Percentiles rank a stretch among this genome's conserved stretches.
Conservation (phyloP, 1,140 invertebrate species). For the Anastatus disparis region DNA sequence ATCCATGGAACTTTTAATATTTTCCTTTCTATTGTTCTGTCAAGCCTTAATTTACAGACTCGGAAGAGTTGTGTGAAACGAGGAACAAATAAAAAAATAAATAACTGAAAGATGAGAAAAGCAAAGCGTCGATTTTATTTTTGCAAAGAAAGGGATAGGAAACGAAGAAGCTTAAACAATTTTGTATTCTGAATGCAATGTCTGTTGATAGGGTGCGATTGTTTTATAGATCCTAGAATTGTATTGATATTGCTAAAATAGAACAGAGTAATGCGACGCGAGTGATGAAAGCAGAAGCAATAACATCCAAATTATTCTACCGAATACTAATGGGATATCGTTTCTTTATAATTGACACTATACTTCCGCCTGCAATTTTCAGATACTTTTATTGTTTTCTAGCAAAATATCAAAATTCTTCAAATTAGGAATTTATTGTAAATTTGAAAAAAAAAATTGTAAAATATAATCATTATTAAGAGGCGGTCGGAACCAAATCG, state of each 20-base stretch:
- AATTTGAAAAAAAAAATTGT: no score
- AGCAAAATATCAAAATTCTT: no score
- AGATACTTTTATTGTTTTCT: no score
- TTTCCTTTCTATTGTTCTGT: constrained; percentile 11
- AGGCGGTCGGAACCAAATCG: no score
- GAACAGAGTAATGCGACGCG: not conserved
- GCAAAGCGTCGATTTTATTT: not conserved
- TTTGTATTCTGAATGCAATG: constrained; percentile 1
- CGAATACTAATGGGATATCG: no score
- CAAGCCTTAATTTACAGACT: constrained; percentile 27
- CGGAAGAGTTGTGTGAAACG: not conserved
- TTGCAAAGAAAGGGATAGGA: not conserved
- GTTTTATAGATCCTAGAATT: constrained; percentile 2
- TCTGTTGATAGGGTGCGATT: constrained; percentile 20
- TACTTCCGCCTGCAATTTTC: no score
- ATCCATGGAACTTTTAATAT: constrained; percentile 12
- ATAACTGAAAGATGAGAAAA: not conserved
- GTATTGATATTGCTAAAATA: not conserved
- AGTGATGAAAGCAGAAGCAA: not conserved
- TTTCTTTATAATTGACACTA: no score
- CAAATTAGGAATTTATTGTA: no score
- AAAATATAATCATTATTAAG: no score
- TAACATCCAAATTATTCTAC: no score
- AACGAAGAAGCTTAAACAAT: not conserved
- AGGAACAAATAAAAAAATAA: not conserved